Evolutionary conservation across 64 coral and sea anemone species (phyloP).

Genomic region (Stylophora pistillata): DNA sequence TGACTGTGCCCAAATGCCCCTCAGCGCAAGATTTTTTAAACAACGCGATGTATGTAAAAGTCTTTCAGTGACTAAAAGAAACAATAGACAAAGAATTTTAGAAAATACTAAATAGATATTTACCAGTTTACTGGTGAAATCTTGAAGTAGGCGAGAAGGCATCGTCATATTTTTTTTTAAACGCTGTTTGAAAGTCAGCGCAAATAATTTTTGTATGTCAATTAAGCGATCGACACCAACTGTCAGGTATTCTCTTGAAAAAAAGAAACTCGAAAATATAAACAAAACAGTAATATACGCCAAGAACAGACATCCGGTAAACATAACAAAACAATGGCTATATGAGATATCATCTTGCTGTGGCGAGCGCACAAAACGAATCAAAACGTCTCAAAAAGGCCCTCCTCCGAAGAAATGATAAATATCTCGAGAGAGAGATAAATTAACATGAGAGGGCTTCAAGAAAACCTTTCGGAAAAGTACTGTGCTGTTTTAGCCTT

Average conservation of each 20-base stretch:
- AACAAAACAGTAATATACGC: not conserved
- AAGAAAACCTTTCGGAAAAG: not conserved
- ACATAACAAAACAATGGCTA: not conserved
- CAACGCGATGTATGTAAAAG: too few relatives aligned
- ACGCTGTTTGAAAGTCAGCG: not conserved
- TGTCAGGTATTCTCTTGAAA: not conserved
- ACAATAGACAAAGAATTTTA: too few relatives aligned
- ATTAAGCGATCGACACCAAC: not conserved
- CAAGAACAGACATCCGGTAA: not conserved
- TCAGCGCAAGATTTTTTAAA: too few relatives aligned
- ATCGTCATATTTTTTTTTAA: too few relatives aligned
- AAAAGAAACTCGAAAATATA: not conserved
- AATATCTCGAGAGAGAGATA: not conserved
- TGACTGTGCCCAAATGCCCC: too few relatives aligned
- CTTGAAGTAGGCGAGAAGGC: too few relatives aligned
- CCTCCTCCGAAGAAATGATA: not conserved
- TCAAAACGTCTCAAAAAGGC: not conserved
- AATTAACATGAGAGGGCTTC: not conserved
- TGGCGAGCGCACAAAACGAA: not conserved
- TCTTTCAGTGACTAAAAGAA: too few relatives aligned
- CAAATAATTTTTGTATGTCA: not conserved
- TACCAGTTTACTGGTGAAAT: too few relatives aligned
- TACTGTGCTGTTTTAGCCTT: not conserved
- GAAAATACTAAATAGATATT: too few relatives aligned
- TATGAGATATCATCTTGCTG: not conserved